A percentile compares a stretch with the other conserved stretches of the same genome.
phyloP scores from a whole-genome alignment of 1,140 invertebrate species.

The Potamilus streckersoni region DNA sequence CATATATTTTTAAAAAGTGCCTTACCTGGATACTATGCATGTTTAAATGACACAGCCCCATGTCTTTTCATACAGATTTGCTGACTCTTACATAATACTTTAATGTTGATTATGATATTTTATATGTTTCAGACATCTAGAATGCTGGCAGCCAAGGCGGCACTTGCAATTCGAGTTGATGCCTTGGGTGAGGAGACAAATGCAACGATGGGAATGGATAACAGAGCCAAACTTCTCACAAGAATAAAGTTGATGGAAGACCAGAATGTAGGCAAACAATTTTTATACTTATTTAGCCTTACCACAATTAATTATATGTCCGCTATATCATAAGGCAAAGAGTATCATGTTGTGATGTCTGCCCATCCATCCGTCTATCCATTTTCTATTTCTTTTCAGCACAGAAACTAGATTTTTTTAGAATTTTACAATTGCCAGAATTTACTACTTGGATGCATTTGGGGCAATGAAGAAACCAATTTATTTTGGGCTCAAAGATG shows the following conservation, averaged over 20 bases:
- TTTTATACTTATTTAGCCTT: background rate
- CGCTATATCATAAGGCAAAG: too few species aligned
- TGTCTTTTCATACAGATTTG: too few species aligned
- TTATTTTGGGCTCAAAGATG: too few species aligned
- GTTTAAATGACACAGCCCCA: too few species aligned
- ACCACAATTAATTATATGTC: background rate
- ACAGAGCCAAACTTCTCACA: constrained; percentile 87
- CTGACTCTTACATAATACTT: too few species aligned
- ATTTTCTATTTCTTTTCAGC: background rate
- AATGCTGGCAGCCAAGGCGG: constrained; percentile 96
- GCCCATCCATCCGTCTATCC: background rate
- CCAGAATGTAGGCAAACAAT: constrained; percentile 76
- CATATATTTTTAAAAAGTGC: too few species aligned
- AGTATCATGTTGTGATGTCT: background rate
- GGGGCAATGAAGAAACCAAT: too few species aligned
- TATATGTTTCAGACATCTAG: constrained; percentile 84
- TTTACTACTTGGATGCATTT: background rate
- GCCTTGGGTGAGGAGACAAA: constrained; percentile 90
- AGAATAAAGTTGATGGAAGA: constrained; percentile 84
- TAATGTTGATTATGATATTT: too few species aligned
- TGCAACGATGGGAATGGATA: constrained; percentile 85
- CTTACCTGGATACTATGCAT: too few species aligned
- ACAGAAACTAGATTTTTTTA: background rate
- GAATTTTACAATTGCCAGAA: background rate
- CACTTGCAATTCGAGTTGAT: constrained; percentile 93